Base-by-base conservation (phyloP, 2,113 vertebrate species). In the Chaetura pelagica region DNA sequence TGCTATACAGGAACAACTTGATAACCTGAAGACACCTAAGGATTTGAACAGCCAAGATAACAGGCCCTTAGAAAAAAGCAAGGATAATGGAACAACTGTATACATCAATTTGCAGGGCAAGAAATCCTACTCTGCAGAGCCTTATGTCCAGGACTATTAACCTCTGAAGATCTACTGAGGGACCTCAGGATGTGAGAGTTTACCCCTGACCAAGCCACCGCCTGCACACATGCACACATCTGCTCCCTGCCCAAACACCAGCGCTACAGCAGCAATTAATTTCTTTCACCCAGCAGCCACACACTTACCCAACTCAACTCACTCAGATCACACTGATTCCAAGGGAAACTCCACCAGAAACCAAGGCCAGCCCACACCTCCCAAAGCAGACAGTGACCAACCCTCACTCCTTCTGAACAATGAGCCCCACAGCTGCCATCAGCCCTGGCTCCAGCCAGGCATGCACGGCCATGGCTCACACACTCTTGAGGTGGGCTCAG, bases 381-480 rank as follows among this genome's bases (percentile, higher is more conserved):
- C 35, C 74, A 57, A 5, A 1, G 22, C 58, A 57, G 44, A 16
- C 0, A 2, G 24, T 32, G 48, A 95, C 40, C 30, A 52, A 12
- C 17, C 24, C 89, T 52, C 1, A 0, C 35, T 66, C n/a, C 32
- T 48, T 15, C 18, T 0, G 0, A 38, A 54, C 3, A 0, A 21
- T 0, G 4, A 84, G 72, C 30, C 78, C 85, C 40, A 38, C 24
- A 52, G 23, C 1, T 2, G 40, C 22, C 5, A 0, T 20, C 62
- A 54, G 54, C 64, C 0, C 0, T 9, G 29, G 52, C 67, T 76
- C 27, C 0, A 0, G 32, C 48, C 22, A 0, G 3, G 52, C 19
- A 51, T 2, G 3, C 48, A 32, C 22, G 32, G 55, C n/a, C 55
- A 22, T 1, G 0, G 63, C 63, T 61, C 15, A 12, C 77, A 32